A percentile compares a stretch with the other conserved stretches of the same genome.
These are phyloP conservation scores for Apteryx owenii DNA, from an alignment of 2,113 vertebrate genomes.

Conservation along the genomic window DNA sequence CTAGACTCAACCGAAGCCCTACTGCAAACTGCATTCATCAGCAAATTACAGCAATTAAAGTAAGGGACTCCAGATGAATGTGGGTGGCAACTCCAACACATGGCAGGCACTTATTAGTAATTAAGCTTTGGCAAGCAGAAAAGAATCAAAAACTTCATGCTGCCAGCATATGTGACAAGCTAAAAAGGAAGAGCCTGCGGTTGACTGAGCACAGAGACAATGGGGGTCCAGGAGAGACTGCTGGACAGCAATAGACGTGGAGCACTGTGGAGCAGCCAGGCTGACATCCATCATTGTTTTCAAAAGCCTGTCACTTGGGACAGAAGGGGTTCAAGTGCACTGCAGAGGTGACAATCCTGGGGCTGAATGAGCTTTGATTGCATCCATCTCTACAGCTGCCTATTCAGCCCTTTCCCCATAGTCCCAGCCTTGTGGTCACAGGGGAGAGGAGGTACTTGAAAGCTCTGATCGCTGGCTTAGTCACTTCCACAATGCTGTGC, in stretches of 20 bases:
- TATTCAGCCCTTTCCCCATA: too few species aligned
- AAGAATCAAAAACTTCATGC: neutral
- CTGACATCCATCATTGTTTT: neutral
- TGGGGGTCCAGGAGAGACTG: neutral
- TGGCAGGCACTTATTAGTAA: neutral
- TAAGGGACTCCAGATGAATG: slow-evolving; percentile 11
- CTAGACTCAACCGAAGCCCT: neutral
- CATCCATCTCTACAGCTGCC: neutral
- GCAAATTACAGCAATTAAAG: slow-evolving; percentile 67
- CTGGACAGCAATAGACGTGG: neutral
- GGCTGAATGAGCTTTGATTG: neutral
- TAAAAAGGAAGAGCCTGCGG: neutral
- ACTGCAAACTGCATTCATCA: slow-evolving; percentile 60
- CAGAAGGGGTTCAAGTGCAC: neutral
- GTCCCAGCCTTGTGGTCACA: neutral
- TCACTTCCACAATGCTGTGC: neutral
- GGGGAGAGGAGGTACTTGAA: neutral
- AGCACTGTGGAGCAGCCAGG: neutral
- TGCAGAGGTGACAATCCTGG: neutral
- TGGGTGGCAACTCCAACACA: neutral
- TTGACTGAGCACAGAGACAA: neutral
- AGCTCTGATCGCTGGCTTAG: neutral
- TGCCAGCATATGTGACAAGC: neutral
- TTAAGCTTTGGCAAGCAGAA: neutral
- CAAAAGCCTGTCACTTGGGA: neutral